Evolutionary conservation across 1,140 invertebrate species (phyloP).

Genomic region (Zaprionus ghesquierei): DNA sequence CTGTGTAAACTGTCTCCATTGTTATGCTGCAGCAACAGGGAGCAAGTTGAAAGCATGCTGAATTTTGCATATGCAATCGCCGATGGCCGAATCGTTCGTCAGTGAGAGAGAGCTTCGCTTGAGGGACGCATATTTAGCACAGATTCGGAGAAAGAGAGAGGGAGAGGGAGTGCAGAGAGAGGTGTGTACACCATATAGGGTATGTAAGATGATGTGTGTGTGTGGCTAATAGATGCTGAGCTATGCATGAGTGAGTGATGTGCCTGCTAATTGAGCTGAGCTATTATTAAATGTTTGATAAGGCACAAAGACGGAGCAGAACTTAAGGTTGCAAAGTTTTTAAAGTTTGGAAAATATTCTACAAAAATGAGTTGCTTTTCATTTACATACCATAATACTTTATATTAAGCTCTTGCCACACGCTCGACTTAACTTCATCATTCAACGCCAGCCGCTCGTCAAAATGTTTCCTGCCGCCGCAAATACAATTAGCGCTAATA

Average conservation of each 20-base stretch:
- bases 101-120: background rate
- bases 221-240: background rate
- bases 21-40: slow-evolving; percentile 1
- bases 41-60: slow-evolving; percentile 15
- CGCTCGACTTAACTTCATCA: background rate
- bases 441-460: background rate
- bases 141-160: background rate
- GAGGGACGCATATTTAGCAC: slow-evolving; percentile 14
- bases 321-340: background rate
- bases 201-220: background rate
- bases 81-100: slow-evolving; percentile 12
- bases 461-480: slow-evolving; percentile 2
- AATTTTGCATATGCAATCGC: slow-evolving; percentile 39
- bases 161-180: background rate
- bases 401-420: background rate
- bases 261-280: slow-evolving; percentile 15
- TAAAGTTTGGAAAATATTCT: no score
- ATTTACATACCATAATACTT: no score
- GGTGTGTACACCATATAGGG: background rate
- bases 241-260: background rate
- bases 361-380: no score
- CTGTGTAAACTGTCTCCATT: slow-evolving; percentile 9
- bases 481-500: slow-evolving; percentile 57
- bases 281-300: background rate
- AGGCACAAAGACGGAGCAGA: background rate